These are phyloP conservation scores for Odocoileus virginianus DNA, from an alignment of 2,113 vertebrate species.

Conservation along the genomic window DNA sequence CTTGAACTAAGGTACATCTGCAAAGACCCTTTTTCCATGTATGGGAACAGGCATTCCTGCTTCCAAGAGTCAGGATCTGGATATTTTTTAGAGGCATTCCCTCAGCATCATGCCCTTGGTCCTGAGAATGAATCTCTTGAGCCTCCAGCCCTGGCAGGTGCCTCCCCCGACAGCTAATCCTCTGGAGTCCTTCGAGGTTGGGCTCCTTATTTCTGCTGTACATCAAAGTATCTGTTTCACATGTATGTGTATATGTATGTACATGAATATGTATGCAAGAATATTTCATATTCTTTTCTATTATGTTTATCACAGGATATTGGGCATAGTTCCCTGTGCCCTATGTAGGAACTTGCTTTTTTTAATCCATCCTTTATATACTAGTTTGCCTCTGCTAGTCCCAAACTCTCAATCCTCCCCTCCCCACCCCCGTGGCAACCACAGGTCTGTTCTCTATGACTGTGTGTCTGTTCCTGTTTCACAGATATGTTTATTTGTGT, in stretches of 20 bases:
- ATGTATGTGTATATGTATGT: neutral
- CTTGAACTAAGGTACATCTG: neutral
- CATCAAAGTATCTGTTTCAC: neutral
- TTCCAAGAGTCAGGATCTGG: too few species aligned
- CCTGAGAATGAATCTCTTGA: neutral
- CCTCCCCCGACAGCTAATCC: neutral
- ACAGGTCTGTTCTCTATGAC: neutral
- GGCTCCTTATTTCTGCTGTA: neutral
- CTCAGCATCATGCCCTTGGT: neutral
- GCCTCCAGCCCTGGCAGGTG: neutral
- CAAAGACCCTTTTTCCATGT: neutral
- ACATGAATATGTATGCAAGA: neutral
- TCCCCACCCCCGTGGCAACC: neutral
- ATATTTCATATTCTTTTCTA: neutral
- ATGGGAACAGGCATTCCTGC: neutral
- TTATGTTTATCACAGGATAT: neutral
- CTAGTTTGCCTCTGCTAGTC: neutral
- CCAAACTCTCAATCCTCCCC: neutral
- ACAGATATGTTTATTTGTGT: neutral
- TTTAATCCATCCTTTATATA: neutral
- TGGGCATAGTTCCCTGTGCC: neutral
- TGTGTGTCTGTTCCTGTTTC: neutral
- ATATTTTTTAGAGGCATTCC: neutral
- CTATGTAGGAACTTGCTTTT: neutral
- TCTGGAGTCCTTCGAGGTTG: neutral